These are phyloP conservation scores for Oncorhynchus mykiss DNA, from an alignment of 2,113 vertebrate genomes.

Conservation along the genomic window DNA sequence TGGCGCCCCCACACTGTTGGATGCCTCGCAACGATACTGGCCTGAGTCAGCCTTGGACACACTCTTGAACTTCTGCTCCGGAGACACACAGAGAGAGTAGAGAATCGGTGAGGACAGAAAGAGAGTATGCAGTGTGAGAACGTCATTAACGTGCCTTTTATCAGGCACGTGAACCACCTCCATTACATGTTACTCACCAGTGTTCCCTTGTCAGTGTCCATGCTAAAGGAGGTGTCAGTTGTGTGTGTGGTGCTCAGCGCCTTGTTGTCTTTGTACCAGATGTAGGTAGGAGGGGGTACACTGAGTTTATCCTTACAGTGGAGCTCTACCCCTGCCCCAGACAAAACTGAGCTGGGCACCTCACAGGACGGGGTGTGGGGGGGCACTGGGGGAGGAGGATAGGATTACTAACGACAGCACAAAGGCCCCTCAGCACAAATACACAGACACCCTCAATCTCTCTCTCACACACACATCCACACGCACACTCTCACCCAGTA, in stretches of 20 bases:
- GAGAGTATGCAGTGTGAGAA: not conserved
- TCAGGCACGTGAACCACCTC: too few species aligned
- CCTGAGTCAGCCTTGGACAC: constrained; percentile 84
- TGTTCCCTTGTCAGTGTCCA: constrained; percentile 82
- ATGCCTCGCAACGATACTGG: constrained; percentile 90
- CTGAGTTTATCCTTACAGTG: constrained; percentile 86
- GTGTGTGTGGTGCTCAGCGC: constrained; percentile 64
- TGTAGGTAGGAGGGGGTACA: constrained; percentile 83
- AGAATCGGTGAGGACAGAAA: constrained; percentile 11
- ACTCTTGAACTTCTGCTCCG: constrained; percentile 83
- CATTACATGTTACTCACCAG: constrained; percentile 76
- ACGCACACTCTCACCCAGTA: constrained; percentile 76
- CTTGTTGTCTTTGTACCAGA: constrained; percentile 88
- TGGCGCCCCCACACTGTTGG: constrained; percentile 80
- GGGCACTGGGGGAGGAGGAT: constrained; percentile 73
- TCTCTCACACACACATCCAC: too few species aligned
- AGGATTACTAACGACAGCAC: not conserved
- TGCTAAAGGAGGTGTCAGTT: constrained; percentile 73
- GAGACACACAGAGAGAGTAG: constrained; percentile 10
- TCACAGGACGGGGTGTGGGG: constrained; percentile 81
- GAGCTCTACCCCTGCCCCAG: constrained; percentile 81
- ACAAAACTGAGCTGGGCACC: constrained; percentile 82
- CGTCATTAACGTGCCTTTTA: too few species aligned
- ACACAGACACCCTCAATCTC: not conserved
- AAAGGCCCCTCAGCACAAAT: not conserved